Percentiles rank a stretch among this genome's conserved stretches.
Evolutionary conservation across 2,797 vertebrate species (phyloP).

Genomic region (Nannoperca australis): DNA sequence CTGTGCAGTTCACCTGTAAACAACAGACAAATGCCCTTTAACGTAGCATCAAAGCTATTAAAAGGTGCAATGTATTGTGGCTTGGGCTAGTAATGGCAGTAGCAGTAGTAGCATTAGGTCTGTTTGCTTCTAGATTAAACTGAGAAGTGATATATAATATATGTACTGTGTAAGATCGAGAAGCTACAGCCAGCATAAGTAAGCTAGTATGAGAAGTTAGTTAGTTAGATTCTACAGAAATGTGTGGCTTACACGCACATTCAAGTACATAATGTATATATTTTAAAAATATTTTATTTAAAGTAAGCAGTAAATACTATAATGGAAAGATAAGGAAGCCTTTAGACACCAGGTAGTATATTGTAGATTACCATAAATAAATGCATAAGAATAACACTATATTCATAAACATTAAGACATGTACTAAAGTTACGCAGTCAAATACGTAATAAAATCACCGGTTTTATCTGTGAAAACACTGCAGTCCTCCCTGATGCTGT

Average conservation of each 20-base stretch:
- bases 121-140: not conserved
- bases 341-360: not conserved
- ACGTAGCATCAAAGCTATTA: constrained; percentile 76
- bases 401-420: not conserved
- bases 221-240: not conserved
- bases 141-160: not conserved
- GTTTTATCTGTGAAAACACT: not conserved
- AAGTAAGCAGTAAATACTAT: not conserved
- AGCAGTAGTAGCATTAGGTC: not conserved
- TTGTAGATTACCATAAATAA: not conserved
- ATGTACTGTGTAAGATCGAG: not conserved
- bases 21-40: constrained; percentile 25
- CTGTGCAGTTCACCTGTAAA: constrained; percentile 76
- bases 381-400: not conserved
- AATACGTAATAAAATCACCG: accelerated
- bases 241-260: not conserved
- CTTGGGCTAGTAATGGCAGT: not conserved
- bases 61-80: constrained; percentile 81
- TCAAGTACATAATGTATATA: not conserved
- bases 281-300: not conserved
- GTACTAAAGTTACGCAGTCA: not conserved
- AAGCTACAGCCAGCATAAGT: not conserved
- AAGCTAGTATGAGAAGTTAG: not conserved
- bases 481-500: constrained; percentile 20
- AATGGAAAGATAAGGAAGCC: not conserved